phyloP scores from a whole-genome alignment of 2,888 invertebrate genomes.

The Aporophyla lueneburgensis region DNA sequence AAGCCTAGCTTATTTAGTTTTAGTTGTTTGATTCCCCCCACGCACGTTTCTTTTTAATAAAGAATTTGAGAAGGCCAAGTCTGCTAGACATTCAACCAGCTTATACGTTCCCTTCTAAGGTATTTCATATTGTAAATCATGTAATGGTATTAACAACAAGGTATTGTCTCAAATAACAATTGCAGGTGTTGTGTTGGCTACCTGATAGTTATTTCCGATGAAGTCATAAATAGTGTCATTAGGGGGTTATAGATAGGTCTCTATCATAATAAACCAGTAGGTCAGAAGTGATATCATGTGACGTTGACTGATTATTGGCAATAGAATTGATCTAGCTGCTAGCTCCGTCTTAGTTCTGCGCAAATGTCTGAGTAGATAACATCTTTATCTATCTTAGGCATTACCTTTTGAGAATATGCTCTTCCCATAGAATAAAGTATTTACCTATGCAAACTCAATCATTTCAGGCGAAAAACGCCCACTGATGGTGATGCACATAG shows the following conservation, averaged over 20 bases:
- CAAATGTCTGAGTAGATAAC: not conserved
- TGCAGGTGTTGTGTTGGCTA: constrained; percentile 10
- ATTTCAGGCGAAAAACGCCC: not conserved
- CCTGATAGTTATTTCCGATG: constrained; percentile 36
- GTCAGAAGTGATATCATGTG: constrained; percentile 15
- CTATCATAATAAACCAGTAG: constrained; percentile 9
- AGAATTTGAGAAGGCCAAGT: constrained; percentile 39
- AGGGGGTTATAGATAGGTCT: not conserved
- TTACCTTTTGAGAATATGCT: not conserved
- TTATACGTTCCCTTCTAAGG: not conserved
- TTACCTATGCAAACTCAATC: not conserved
- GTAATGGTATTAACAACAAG: constrained; percentile 30
- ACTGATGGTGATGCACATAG: no score
- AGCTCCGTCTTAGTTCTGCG: not conserved
- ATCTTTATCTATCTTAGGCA: not conserved
- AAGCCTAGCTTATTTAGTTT: constrained; percentile 64
- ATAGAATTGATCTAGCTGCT: not conserved
- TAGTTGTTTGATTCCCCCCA: constrained; percentile 63
- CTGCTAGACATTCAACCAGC: constrained; percentile 6
- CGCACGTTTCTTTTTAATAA: constrained; percentile 48
- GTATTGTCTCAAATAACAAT: constrained; percentile 54
- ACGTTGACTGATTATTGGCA: constrained; percentile 14
- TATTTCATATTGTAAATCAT: constrained; percentile 30
- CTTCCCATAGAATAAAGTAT: not conserved
- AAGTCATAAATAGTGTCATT: constrained; percentile 46